These are phyloP conservation scores for Erpornis zantholeuca DNA, from an alignment of 2,113 vertebrate species.

Conservation along the genomic window DNA sequence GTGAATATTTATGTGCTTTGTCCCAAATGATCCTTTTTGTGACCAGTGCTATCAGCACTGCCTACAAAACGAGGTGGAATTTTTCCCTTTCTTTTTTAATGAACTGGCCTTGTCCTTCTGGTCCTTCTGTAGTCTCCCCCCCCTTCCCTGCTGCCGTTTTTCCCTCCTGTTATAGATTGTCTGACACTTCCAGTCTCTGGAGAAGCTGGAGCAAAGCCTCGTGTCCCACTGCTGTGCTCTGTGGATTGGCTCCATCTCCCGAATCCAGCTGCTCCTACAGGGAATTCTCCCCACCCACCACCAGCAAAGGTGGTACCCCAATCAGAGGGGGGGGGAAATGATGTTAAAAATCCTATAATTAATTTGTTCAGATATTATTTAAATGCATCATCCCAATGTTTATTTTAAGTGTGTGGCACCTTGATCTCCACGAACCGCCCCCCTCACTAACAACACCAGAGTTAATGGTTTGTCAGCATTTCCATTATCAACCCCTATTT, in stretches of 20 bases:
- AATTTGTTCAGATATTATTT: not conserved
- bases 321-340: not conserved
- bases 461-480: conserved; percentile 60
- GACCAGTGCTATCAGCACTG: not conserved
- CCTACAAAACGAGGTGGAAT: not conserved
- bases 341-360: not conserved
- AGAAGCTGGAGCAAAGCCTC: not conserved
- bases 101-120: not conserved
- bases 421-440: not conserved
- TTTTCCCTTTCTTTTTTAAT: not conserved
- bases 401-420: not conserved
- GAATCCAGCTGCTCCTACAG: not conserved
- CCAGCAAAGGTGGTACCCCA: not conserved
- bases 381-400: not conserved
- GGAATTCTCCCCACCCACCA: not conserved
- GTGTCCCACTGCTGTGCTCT: not conserved
- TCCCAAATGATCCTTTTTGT: not conserved
- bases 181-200: conserved; percentile 33
- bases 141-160: not conserved
- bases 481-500: conserved; percentile 56
- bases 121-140: not conserved
- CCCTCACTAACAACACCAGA: not conserved
- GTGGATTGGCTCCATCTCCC: not conserved
- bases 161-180: conserved; percentile 7
- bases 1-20: not conserved